Conservation (phyloP, 2,113 vertebrate species). For the Macaca nemestrina region DNA sequence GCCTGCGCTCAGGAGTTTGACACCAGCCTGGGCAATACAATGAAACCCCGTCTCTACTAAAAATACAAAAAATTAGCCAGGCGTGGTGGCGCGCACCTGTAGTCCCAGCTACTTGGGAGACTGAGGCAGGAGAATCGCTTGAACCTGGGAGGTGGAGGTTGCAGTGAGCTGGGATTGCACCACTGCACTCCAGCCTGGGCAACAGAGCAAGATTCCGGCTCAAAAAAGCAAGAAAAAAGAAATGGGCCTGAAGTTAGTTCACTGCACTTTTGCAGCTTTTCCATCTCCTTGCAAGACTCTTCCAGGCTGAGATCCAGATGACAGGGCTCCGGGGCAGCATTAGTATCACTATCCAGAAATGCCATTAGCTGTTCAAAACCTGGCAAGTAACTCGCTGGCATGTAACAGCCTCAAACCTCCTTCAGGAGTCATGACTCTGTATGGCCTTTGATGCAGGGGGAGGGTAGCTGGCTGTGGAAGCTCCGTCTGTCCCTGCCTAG, state of each 20-base stretch:
- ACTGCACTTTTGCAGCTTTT: neutral
- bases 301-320: neutral
- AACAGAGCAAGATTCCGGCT: fast-evolving
- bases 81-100: fast-evolving
- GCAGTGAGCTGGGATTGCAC: no score
- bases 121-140: no score
- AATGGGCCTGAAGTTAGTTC: neutral
- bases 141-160: no score
- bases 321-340: neutral
- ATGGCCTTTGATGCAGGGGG: neutral
- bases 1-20: no score
- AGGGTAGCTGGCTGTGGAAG: neutral
- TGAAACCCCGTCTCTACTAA: no score
- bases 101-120: no score
- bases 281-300: neutral
- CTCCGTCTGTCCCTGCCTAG: neutral
- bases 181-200: no score
- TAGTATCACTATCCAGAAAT: neutral
- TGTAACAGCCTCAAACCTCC: neutral
- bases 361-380: neutral
- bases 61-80: no score
- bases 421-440: neutral
- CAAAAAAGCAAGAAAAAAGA: neutral
- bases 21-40: no score
- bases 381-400: neutral